These are phyloP conservation scores for Parauchenoglanis ngamensis DNA, from an alignment of 2,797 vertebrate genomes.

Conservation along the genomic window DNA sequence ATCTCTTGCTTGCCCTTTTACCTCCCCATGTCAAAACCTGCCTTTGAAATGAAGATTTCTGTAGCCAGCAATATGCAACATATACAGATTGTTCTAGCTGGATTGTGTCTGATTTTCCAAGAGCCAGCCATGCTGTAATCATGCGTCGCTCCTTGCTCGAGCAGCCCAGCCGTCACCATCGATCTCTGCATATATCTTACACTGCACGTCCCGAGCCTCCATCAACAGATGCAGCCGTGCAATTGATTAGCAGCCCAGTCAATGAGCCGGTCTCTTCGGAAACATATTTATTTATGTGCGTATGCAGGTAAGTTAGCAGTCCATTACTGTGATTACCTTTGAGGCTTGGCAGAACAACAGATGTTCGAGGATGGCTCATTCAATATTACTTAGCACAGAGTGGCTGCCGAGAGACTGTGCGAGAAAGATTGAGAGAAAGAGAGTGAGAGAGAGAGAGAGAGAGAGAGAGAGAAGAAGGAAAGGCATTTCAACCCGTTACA, in stretches of 20 bases:
- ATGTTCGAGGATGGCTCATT: conserved; percentile 81
- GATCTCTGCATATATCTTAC: conserved; percentile 77
- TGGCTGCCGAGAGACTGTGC: conserved; percentile 60
- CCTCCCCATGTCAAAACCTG: not conserved
- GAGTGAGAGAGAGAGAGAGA: conserved; percentile 15
- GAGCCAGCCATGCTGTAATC: conserved; percentile 67
- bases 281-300: conserved; percentile 83
- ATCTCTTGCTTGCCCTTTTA: too few relatives aligned
- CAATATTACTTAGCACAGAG: conserved; percentile 78
- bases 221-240: conserved; percentile 78
- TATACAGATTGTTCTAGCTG: not conserved
- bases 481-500: not conserved
- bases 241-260: conserved; percentile 79
- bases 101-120: conserved; percentile 26
- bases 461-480: not conserved
- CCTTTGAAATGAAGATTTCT: not conserved
- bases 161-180: conserved; percentile 71
- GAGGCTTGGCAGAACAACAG: conserved; percentile 81
- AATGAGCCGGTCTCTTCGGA: conserved; percentile 80
- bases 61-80: not conserved
- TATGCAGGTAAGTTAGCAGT: conserved; percentile 81
- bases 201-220: conserved; percentile 74
- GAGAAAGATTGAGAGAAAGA: conserved; percentile 20
- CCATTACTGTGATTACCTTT: conserved; percentile 84
- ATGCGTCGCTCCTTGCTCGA: conserved; percentile 68